Base-by-base conservation (phyloP, 2,888 invertebrate genomes). In the Spisula solida region DNA sequence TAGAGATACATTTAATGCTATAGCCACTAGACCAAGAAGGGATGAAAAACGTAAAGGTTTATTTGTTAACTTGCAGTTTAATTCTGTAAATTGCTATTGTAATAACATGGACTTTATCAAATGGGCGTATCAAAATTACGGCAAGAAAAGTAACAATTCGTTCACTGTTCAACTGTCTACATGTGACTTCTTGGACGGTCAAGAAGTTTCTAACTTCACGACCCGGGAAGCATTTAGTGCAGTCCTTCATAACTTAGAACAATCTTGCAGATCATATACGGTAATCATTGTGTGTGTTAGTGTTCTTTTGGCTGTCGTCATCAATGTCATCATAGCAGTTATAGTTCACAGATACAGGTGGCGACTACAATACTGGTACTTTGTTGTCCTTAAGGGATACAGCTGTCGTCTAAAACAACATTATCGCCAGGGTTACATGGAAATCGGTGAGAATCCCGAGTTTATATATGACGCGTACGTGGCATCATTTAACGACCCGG, bases 281-380 rank as follows among this genome's bases (percentile, higher is more conserved):
- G 81, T 51, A 2, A 55, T 90, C 0, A 85, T 87, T 0, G 75
- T 86, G 6, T 78, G 82, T 2, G 29, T 90, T 20, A 31, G 55
- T 14, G 70, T 82, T 10, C n/a, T 51, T 0, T 16, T 90, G 18
- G 29, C 79, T 25, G 47, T 87, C 2, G n/a, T 87, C 2, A n/a
- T 85, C n/a, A 90, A 90, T 51, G 70, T 81, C 18, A 82, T 85
- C 18, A 20, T 90, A 12, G 87, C 80, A 14, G 48, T 87, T 10
- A 75, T 88, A 1, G 60, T 88, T 1, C 82, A 90, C 47, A 56
- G 81, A 5, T 84, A 75, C 70, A 48, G 90, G 55, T 90, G 90
- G 90, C 79, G 79, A 41, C 31, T 90, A 29, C 78, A 86, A 29
- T 90, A 90, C 70, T 90, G 90, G 90, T 90, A 86, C 56, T 88